Evolutionary conservation across 2,113 vertebrate species (phyloP).

Genomic region (Pachypanchax playfairii): DNA sequence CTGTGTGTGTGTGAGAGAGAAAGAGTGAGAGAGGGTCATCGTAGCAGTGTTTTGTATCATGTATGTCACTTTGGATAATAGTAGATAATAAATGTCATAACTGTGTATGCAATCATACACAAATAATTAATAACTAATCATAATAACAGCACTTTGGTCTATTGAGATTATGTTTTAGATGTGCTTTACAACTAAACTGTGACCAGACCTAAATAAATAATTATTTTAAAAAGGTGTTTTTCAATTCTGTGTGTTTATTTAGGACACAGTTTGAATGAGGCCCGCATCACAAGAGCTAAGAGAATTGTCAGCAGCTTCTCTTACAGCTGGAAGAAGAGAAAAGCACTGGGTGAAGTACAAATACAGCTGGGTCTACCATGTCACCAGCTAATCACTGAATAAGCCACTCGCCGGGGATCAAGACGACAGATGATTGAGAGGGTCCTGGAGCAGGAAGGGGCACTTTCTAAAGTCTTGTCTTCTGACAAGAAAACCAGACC

Average conservation of each 20-base stretch:
- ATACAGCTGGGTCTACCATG: constrained; percentile 1
- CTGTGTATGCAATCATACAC: too few relatives aligned
- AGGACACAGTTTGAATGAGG: neutral
- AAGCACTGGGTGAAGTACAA: constrained; percentile 7
- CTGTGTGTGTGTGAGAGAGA: too few relatives aligned
- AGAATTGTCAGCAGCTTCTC: constrained; percentile 14
- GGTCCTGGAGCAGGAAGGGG: constrained; percentile 14
- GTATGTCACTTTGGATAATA: too few relatives aligned
- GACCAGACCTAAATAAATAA: too few relatives aligned
- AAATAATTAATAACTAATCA: too few relatives aligned
- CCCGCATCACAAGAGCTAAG: neutral
- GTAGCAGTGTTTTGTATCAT: too few relatives aligned
- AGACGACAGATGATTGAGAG: constrained; percentile 1
- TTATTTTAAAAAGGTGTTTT: neutral
- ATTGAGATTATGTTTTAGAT: too few relatives aligned
- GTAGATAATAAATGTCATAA: too few relatives aligned
- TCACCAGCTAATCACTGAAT: constrained; percentile 10
- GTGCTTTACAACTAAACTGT: too few relatives aligned
- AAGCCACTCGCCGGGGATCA: constrained; percentile 11
- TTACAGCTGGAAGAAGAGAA: constrained; percentile 23
- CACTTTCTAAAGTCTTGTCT: constrained; percentile 1
- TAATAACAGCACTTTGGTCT: too few relatives aligned
- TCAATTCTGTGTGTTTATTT: neutral
- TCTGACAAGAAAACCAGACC: neutral
- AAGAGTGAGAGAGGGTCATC: too few relatives aligned